phyloP scores from a whole-genome alignment of 2,888 invertebrate species.

The Belgica antarctica region DNA sequence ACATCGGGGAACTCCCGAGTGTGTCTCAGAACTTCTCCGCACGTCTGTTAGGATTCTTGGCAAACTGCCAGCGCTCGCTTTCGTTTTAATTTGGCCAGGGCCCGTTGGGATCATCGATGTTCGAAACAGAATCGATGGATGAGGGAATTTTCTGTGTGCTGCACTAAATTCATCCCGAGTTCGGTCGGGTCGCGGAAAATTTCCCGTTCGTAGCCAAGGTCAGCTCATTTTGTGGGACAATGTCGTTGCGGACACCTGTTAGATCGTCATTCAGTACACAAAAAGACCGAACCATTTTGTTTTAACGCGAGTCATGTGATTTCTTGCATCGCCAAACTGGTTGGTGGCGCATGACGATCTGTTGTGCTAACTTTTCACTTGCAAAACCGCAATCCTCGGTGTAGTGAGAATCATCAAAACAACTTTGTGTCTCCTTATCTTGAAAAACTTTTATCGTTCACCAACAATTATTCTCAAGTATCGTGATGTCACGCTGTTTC shows the following conservation, averaged over 20 bases:
- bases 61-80: constrained; percentile 30
- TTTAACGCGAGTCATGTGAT: background rate
- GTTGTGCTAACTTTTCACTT: no score
- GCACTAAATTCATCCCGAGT: background rate
- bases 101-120: background rate
- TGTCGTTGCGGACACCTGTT: background rate
- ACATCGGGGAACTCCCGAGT: background rate
- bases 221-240: background rate
- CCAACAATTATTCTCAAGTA: no score
- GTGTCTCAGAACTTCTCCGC: background rate
- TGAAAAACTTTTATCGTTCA: no score
- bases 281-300: background rate
- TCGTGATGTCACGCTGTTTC: no score
- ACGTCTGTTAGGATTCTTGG: constrained; percentile 25
- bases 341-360: no score
- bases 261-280: constrained; percentile 2
- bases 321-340: no score
- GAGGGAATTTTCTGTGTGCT: no score
- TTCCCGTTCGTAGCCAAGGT: background rate
- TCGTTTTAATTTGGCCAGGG: constrained; percentile 40
- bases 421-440: no score
- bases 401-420: no score
- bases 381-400: no score
- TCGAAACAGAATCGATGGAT: background rate
- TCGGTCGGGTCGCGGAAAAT: background rate